These are phyloP conservation scores for Styela clava DNA, from an alignment of 23 tunicate genomes.

Conservation along the genomic window DNA sequence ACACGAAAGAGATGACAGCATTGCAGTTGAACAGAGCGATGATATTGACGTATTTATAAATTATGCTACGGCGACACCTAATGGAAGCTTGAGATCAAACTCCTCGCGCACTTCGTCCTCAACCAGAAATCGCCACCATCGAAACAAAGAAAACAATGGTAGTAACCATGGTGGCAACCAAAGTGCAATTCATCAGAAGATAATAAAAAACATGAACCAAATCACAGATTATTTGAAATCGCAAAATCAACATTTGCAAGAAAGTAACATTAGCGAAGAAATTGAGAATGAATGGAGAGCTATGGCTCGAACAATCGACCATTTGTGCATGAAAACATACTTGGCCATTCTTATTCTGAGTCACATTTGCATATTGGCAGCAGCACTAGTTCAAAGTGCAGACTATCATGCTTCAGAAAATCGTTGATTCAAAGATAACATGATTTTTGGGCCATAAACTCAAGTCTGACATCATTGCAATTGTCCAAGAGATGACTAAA, in stretches of 20 bases:
- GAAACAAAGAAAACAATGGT: not conserved
- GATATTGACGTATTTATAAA: not conserved
- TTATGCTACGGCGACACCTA: not conserved
- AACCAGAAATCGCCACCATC: not conserved
- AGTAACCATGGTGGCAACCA: not conserved
- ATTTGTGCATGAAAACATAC: constrained; percentile 46
- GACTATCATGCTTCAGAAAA: too few species aligned
- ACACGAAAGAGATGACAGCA: not conserved
- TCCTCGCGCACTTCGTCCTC: not conserved
- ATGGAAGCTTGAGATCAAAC: not conserved
- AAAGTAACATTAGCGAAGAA: constrained; percentile 25
- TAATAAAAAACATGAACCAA: constrained; percentile 24
- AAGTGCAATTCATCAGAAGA: not conserved
- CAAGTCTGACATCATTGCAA: too few species aligned
- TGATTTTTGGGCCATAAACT: too few species aligned
- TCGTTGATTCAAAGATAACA: too few species aligned
- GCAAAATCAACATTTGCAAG: constrained; percentile 24
- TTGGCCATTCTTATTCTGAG: constrained; percentile 39
- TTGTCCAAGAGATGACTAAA: too few species aligned
- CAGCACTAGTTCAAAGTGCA: constrained; percentile 21
- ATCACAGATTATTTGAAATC: constrained; percentile 15
- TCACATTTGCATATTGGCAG: constrained; percentile 45
- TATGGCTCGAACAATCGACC: constrained; percentile 63
- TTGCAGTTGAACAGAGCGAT: not conserved
- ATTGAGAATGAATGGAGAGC: constrained; percentile 73